Evolutionary conservation across 2,797 vertebrate species (phyloP).

Genomic region (Diplodus sargus): DNA sequence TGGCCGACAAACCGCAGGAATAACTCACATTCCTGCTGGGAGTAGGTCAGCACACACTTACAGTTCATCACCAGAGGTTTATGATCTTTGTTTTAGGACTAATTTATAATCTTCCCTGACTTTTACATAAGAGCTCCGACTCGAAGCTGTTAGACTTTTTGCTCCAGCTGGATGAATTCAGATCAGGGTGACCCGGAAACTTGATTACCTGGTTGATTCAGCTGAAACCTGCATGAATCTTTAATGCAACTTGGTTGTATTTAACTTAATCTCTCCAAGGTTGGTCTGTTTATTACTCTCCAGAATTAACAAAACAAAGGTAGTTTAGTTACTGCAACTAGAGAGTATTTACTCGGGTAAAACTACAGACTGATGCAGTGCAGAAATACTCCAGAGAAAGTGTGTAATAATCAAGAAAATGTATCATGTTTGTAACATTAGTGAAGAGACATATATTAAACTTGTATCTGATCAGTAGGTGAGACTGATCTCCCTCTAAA

Average conservation of each 20-base stretch:
- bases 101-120: conserved; percentile 3
- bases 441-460: neutral
- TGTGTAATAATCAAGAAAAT: too few relatives aligned
- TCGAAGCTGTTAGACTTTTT: neutral
- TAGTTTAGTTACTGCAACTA: neutral
- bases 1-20: conserved; percentile 47
- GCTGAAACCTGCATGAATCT: too few relatives aligned
- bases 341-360: neutral
- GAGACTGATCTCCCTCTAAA: neutral
- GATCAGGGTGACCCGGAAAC: neutral
- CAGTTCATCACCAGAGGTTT: neutral
- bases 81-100: neutral
- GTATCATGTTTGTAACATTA: neutral
- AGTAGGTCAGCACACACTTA: conserved; percentile 51
- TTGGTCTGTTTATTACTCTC: neutral
- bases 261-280: neutral
- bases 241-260: neutral
- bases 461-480: neutral
- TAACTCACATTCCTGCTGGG: conserved; percentile 66
- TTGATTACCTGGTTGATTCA: neutral
- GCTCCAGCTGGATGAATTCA: conserved; percentile 3
- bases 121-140: conserved; percentile 1
- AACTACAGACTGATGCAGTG: too few relatives aligned
- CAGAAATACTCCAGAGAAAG: too few relatives aligned
- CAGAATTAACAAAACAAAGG: neutral